Evolutionary conservation across 1,140 invertebrate species (phyloP).

Genomic region (Lordiphosa clarofinis): DNA sequence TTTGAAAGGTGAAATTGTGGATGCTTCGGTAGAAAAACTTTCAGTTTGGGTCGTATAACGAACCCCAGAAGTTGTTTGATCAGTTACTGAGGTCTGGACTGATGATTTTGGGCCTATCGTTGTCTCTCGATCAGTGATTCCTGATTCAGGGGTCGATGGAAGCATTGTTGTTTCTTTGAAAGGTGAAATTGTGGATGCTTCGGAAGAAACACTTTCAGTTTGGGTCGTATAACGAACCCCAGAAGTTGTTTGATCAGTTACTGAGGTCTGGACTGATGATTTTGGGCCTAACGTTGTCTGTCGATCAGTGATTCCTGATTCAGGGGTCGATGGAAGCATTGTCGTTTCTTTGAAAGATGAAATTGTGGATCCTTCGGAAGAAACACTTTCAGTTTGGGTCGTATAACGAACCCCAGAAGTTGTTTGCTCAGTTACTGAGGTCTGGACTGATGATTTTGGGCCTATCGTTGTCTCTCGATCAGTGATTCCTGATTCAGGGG

Average conservation of each 20-base stretch:
- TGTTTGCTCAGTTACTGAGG: background rate
- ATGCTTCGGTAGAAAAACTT: too few relatives aligned
- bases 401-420: background rate
- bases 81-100: background rate
- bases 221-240: background rate
- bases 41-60: too few relatives aligned
- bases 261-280: background rate
- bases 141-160: too few relatives aligned
- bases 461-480: conserved; percentile 7
- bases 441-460: background rate
- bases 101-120: background rate
- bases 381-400: background rate
- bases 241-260: background rate
- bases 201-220: background rate
- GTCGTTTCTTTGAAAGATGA: background rate
- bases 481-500: too few relatives aligned
- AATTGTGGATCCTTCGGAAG: background rate
- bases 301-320: background rate
- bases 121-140: conserved; percentile 7
- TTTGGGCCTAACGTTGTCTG: background rate
- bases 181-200: background rate
- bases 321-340: background rate
- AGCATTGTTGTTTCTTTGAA: background rate
- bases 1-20: background rate
- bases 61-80: background rate